Percentiles rank a stretch among this genome's conserved stretches.
Evolutionary conservation across 2,113 vertebrate species (phyloP).

Genomic region (Nycticryphes semicollaris): DNA sequence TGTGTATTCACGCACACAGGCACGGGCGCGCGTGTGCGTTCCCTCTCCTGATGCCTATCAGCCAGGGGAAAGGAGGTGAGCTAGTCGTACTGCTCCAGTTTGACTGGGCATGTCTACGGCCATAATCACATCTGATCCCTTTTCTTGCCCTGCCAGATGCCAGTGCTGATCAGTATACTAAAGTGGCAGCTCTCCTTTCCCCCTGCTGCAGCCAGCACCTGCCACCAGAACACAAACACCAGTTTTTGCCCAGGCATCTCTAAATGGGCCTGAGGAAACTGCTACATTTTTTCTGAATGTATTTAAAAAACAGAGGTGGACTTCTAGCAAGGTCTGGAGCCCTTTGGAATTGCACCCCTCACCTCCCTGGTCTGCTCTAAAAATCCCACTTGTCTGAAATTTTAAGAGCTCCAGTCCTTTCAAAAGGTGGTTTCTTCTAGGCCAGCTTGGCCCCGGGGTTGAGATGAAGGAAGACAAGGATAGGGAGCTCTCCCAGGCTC

Average conservation of each 20-base stretch:
- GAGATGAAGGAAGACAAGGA: neutral
- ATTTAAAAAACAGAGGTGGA: neutral
- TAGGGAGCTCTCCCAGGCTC: neutral
- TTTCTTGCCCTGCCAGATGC: neutral
- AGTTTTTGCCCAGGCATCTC: neutral
- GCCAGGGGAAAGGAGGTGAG: neutral
- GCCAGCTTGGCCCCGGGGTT: neutral
- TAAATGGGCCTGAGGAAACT: neutral
- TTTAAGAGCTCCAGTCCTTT: neutral
- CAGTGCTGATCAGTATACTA: neutral
- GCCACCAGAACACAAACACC: neutral
- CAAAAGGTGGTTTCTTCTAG: neutral
- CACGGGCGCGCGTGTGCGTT: accelerated
- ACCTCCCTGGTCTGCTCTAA: neutral
- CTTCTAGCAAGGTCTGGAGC: neutral
- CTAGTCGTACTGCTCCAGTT: neutral
- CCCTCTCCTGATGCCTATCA: neutral
- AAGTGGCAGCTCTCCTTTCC: neutral
- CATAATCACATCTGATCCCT: neutral
- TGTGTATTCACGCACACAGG: neutral
- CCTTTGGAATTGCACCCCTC: neutral
- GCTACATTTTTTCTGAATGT: neutral
- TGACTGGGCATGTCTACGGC: neutral
- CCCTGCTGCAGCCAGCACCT: neutral
- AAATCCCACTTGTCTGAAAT: neutral